A percentile compares a stretch with the other conserved stretches of the same genome.
These are phyloP conservation scores for Psilopsiagon aurifrons DNA, from an alignment of 2,113 vertebrate species.

Conservation along the genomic window DNA sequence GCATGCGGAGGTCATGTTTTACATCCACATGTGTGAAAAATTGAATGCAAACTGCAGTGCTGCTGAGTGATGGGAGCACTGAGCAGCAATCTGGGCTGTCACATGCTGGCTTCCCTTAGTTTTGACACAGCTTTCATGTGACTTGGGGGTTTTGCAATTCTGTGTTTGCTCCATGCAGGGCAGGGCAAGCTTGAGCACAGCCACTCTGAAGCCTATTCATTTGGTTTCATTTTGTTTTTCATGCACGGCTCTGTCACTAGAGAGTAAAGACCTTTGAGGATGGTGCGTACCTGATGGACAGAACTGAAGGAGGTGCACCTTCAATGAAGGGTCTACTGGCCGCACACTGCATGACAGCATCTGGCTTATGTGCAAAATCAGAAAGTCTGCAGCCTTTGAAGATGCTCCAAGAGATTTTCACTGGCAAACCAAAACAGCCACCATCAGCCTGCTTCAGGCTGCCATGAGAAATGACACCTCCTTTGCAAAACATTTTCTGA, in stretches of 20 bases:
- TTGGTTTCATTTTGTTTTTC: not conserved
- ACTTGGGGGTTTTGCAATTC: not conserved
- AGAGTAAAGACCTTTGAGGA: not conserved
- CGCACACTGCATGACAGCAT: accelerated
- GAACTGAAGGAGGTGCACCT: not conserved
- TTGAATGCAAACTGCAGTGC: not conserved
- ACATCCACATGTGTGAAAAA: not conserved
- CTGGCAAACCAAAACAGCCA: not conserved
- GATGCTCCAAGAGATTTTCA: not conserved
- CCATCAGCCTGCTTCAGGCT: not conserved
- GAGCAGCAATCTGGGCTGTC: not conserved
- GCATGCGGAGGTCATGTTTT: accelerated
- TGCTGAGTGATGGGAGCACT: not conserved
- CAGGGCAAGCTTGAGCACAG: not conserved
- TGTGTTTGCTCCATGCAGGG: not conserved
- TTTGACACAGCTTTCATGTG: not conserved
- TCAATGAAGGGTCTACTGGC: not conserved
- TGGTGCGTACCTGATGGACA: not conserved
- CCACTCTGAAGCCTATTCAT: not conserved
- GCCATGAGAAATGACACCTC: not conserved
- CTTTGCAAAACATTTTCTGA: not conserved
- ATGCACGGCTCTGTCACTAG: not conserved
- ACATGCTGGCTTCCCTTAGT: not conserved
- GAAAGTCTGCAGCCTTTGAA: not conserved
- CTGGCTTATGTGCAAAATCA: not conserved